Evolutionary conservation across 2,888 invertebrate genomes (phyloP), one percentile per base, ranked within the genome.

Genomic region (Amphimallon solstitiale): DNA sequence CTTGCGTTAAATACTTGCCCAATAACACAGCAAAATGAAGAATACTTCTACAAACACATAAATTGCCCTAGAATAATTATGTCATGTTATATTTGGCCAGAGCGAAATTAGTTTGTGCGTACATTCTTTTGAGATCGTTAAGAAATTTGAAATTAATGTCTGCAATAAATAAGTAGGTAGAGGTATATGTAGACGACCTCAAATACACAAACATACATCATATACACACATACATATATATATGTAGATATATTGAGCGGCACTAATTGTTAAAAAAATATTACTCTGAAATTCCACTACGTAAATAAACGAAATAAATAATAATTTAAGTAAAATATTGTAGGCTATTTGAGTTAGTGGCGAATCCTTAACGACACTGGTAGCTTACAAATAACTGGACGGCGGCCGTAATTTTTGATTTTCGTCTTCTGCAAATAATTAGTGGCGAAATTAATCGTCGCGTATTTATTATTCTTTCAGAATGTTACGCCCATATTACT

Each of bases 241-340:
- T 21, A n/a, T 21, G 21, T 14, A 29, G 29, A 49, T 49, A 23
- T 49, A 51, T 35, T 17, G 51, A 51, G n/a, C 45, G 15, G 34
- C 35, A 35, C 51, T 51, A 51, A 51, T 51, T 51, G 51, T 51
- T 51, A 29, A 35, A 51, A 51, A 51, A 51, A 51, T 51, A 51
- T 51, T 51, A 51, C 51, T 4, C 51, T 35, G 35, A 12, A 34
- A 51, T 51, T 51, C 51, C 51, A 35, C 35, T 51, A 34, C 51
- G 35, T 35, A 51, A 51, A 17, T 51, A 51, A 51, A 34, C 14
- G 35, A 34, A 51, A 51, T 51, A 51, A 51, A 51, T 51, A 51
- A 35, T 34, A 34, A 51, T 51, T 49, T 29, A 12, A 37, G 51
- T 51, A 51, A 51, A 51, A 51, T 51, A 51, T 51, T 34, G 35